Conservation (phyloP, 2,113 vertebrate genomes). For the Uria lomvia region DNA sequence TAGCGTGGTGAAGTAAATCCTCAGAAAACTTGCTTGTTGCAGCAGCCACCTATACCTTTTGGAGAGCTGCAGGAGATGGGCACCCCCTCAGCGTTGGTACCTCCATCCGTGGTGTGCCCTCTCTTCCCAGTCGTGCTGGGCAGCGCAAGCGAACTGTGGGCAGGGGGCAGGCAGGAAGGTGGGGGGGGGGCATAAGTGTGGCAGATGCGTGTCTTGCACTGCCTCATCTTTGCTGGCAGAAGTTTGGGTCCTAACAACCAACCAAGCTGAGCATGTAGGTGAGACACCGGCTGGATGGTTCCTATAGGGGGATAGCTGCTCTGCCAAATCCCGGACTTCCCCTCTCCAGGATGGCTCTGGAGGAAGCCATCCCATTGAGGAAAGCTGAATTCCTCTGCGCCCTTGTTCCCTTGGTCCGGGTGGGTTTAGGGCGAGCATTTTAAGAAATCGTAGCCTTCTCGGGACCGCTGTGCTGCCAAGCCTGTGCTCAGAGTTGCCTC, state of each 20-base stretch:
- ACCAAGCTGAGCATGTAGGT: background rate
- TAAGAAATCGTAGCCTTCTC: background rate
- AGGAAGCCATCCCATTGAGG: background rate
- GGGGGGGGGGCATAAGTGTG: rapidly evolving
- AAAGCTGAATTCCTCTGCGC: background rate
- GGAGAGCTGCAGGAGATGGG: background rate
- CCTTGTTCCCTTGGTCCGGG: background rate
- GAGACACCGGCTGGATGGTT: rapidly evolving
- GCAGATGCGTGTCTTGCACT: rapidly evolving
- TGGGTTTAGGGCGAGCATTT: background rate
- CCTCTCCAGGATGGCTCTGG: background rate
- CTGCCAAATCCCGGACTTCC: background rate
- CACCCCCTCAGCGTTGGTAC: rapidly evolving
- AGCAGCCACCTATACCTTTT: background rate
- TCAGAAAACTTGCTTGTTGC: background rate
- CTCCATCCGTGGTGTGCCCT: background rate
- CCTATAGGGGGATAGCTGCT: background rate
- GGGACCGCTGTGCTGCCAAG: background rate
- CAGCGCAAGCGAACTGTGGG: background rate
- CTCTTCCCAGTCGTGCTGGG: background rate
- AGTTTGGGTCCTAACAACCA: background rate
- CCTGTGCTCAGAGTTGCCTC: background rate
- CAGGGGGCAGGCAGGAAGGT: background rate
- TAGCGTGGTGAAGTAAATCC: background rate
- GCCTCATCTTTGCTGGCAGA: background rate